These are phyloP conservation scores for Camponotus fellah DNA, from an alignment of 2,888 invertebrate species.

Conservation along the genomic window DNA sequence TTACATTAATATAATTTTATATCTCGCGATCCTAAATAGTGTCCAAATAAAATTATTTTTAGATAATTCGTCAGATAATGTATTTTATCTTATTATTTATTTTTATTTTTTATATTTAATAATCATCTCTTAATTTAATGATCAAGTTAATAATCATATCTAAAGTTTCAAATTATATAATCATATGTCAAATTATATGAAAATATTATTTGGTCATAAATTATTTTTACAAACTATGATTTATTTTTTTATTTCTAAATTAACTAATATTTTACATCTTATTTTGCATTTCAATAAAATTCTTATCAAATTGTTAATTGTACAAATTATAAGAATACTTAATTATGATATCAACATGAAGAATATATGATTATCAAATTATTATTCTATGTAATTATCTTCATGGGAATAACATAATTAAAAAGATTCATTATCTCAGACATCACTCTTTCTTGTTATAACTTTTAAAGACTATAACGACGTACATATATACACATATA, in stretches of 20 bases:
- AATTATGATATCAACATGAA: background rate
- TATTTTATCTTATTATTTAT: background rate
- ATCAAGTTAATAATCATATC: background rate
- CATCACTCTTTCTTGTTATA: background rate
- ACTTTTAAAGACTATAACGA: background rate
- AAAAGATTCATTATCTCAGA: background rate
- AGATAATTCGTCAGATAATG: background rate
- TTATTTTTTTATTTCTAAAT: background rate
- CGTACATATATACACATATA: background rate
- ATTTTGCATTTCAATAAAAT: background rate
- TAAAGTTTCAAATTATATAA: background rate
- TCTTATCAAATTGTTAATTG: constrained; percentile 2
- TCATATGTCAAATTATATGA: background rate
- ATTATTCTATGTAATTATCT: background rate
- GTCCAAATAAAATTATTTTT: constrained; percentile 7
- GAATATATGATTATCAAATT: background rate
- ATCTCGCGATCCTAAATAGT: background rate
- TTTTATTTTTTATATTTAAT: background rate
- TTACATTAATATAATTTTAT: constrained; percentile 10
- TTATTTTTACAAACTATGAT: background rate
- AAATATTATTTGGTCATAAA: constrained; percentile 4
- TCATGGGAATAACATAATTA: background rate
- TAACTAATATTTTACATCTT: background rate
- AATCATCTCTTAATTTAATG: background rate
- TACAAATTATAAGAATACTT: background rate